Evolutionary conservation across 2,888 invertebrate genomes (phyloP).

Genomic region (Catocala fraxini): DNA sequence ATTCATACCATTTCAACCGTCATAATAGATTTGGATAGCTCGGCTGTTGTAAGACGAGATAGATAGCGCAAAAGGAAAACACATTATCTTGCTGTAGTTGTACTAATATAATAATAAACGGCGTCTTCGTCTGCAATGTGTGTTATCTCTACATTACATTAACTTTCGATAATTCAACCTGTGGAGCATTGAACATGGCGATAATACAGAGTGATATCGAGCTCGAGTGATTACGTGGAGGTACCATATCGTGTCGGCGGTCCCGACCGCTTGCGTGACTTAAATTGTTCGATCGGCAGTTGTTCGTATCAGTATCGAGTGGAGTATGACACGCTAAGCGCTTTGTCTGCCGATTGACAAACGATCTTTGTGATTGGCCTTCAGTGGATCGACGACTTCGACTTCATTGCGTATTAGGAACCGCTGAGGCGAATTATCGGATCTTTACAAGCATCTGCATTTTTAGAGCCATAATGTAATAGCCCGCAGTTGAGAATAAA

Average conservation of each 20-base stretch:
- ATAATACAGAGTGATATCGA: slow-evolving; percentile 55
- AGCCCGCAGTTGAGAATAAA: slow-evolving; percentile 17
- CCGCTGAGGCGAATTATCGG: slow-evolving; percentile 43
- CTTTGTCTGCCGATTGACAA: slow-evolving; percentile 72
- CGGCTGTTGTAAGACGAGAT: slow-evolving; percentile 45
- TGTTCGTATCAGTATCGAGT: slow-evolving; percentile 74
- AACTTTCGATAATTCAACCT: slow-evolving; percentile 63
- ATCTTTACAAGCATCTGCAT: slow-evolving; percentile 44
- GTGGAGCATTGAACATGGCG: slow-evolving; percentile 54
- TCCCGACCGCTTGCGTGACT: slow-evolving; percentile 70
- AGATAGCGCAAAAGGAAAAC: slow-evolving; percentile 42
- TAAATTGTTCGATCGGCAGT: slow-evolving; percentile 65
- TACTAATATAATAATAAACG: slow-evolving; percentile 40
- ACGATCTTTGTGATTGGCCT: slow-evolving; percentile 71
- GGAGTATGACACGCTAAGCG: slow-evolving; percentile 75
- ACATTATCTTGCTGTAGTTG: slow-evolving; percentile 38
- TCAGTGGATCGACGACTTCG: slow-evolving; percentile 55
- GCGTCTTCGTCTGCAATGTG: slow-evolving; percentile 31
- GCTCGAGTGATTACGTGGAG: slow-evolving; percentile 53
- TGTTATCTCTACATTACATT: slow-evolving; percentile 67
- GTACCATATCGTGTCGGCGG: slow-evolving; percentile 55
- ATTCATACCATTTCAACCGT: slow-evolving; percentile 44
- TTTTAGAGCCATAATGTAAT: slow-evolving; percentile 33
- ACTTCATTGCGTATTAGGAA: slow-evolving; percentile 54
- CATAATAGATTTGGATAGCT: slow-evolving; percentile 50